A percentile compares a stretch with the other conserved stretches of the same genome.
phyloP scores from a whole-genome alignment of 2,888 invertebrate genomes.

The Carcina quercana region DNA sequence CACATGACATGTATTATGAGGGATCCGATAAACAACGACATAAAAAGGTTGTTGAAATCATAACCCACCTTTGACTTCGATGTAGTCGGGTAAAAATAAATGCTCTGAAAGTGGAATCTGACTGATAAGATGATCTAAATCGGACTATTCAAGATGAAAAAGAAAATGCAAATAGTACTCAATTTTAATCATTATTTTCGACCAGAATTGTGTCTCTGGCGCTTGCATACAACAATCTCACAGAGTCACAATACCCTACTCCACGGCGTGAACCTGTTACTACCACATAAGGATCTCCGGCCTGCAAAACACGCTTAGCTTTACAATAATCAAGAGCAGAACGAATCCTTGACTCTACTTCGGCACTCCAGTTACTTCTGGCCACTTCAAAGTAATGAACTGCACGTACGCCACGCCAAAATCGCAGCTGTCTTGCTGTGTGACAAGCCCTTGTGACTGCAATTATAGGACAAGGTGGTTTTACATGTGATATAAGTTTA shows the following conservation, averaged over 20 bases:
- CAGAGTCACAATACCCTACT: constrained; percentile 57
- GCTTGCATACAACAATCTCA: constrained; percentile 56
- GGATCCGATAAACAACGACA: too few species aligned
- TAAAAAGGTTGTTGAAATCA: too few species aligned
- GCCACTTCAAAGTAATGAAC: constrained; percentile 64
- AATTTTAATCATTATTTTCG: too few species aligned
- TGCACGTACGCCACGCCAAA: constrained; percentile 69
- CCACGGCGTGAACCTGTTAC: constrained; percentile 54
- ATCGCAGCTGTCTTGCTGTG: constrained; percentile 76
- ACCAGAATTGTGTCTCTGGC: constrained; percentile 39
- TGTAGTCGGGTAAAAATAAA: too few species aligned
- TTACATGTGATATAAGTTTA: constrained; percentile 78
- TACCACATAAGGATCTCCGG: constrained; percentile 58
- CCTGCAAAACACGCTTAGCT: constrained; percentile 49
- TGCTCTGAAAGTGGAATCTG: too few species aligned
- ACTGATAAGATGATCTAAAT: too few species aligned
- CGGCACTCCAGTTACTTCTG: constrained; percentile 41
- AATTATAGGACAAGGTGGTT: constrained; percentile 83
- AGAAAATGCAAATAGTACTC: too few species aligned
- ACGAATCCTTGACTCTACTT: constrained; percentile 50
- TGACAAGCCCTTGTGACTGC: constrained; percentile 81
- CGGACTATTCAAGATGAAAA: too few species aligned
- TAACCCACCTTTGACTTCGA: too few species aligned
- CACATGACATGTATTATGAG: too few species aligned
- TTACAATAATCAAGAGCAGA: constrained; percentile 62